A percentile compares a stretch with the other conserved stretches of the same genome.
Conservation (phyloP, 2,113 vertebrate species). For the Clupea harengus region DNA sequence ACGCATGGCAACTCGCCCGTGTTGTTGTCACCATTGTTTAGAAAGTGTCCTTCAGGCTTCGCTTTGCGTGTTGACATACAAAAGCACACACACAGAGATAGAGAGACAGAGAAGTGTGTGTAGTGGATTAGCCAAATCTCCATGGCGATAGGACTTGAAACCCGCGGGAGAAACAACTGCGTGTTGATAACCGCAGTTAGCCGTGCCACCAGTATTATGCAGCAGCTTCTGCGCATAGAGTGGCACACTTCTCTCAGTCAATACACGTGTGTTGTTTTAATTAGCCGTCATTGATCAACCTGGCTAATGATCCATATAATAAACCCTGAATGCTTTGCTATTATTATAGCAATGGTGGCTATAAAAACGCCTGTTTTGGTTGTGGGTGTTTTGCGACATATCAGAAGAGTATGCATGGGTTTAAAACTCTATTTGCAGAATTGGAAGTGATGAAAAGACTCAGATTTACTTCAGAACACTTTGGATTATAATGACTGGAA, state of each 20-base stretch:
- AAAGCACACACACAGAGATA: background rate
- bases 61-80: no score
- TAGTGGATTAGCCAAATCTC: background rate
- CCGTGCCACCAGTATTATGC: background rate
- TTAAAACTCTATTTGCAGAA: background rate
- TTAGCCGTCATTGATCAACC: background rate
- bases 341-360: background rate
- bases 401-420: no score
- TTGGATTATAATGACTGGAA: background rate
- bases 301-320: background rate
- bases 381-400: background rate
- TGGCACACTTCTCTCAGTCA: background rate
- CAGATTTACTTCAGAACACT: background rate
- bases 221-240: background rate
- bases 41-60: no score
- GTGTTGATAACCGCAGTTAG: background rate
- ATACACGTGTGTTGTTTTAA: background rate
- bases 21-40: no score
- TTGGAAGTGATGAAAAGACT: background rate
- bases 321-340: background rate
- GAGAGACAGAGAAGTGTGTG: background rate
- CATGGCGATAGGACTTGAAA: background rate
- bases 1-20: background rate
- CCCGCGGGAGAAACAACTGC: background rate
- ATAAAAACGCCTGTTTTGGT: background rate